phyloP scores from a whole-genome alignment of 1,140 invertebrate genomes.

The Micrasema longulum region DNA sequence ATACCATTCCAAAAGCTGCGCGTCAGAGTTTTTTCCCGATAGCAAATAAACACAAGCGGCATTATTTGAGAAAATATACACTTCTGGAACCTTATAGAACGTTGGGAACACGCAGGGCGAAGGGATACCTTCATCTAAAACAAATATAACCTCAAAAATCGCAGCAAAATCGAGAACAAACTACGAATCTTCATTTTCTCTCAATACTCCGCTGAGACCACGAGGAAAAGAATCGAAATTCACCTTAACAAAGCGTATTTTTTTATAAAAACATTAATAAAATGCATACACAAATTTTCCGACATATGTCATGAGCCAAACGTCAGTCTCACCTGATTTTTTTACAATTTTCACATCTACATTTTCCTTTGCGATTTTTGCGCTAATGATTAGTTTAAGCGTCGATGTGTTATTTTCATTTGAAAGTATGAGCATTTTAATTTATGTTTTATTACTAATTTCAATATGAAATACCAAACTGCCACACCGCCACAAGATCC shows the following conservation, averaged over 20 bases:
- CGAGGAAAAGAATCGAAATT: no score
- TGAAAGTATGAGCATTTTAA: slow-evolving; percentile 73
- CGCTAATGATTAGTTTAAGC: slow-evolving; percentile 76
- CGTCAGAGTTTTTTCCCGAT: no score
- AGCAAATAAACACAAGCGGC: slow-evolving; percentile 56
- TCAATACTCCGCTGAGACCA: background rate
- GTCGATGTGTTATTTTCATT: slow-evolving; percentile 80
- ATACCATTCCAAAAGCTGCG: background rate
- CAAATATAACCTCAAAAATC: slow-evolving; percentile 42
- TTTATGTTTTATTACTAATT: slow-evolving; percentile 16
- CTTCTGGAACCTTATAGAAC: slow-evolving; percentile 60
- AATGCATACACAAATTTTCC: background rate
- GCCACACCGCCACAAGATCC: slow-evolving; percentile 1
- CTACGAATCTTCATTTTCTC: background rate
- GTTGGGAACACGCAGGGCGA: slow-evolving; percentile 60
- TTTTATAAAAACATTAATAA: no score
- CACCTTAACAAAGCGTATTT: no score
- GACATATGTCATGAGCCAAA: slow-evolving; percentile 48
- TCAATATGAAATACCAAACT: background rate
- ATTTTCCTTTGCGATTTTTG: slow-evolving; percentile 71
- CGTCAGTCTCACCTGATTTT: slow-evolving; percentile 67
- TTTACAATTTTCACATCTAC: slow-evolving; percentile 68
- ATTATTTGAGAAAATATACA: slow-evolving; percentile 65
- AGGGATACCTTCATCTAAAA: slow-evolving; percentile 58
- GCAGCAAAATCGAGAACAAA: slow-evolving; percentile 14